A percentile compares a stretch with the other conserved stretches of the same genome.
Conservation (phyloP, 1,140 invertebrate species). For the Drosophila triauraria region DNA sequence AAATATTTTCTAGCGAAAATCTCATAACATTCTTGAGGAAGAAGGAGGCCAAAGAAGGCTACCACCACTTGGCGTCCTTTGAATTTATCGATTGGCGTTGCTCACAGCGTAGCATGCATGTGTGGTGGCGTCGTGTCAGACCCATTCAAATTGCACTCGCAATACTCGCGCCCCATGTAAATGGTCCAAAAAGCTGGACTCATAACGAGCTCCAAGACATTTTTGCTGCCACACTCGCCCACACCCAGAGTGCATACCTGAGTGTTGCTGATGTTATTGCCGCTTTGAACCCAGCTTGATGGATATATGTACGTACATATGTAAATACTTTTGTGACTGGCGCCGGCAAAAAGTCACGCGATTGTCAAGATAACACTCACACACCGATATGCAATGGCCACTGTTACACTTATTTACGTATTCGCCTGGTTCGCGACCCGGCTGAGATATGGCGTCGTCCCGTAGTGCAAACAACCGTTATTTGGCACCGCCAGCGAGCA, state of each 20-base stretch:
- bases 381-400: slow-evolving; percentile 13
- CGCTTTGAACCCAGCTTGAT: slow-evolving; percentile 38
- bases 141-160: slow-evolving; percentile 63
- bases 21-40: slow-evolving; percentile 18
- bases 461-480: slow-evolving; percentile 29
- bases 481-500: slow-evolving; percentile 27
- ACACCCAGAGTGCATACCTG: slow-evolving; percentile 1
- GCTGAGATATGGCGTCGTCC: neutral
- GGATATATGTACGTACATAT: slow-evolving; percentile 6
- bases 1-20: slow-evolving; percentile 25
- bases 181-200: slow-evolving; percentile 29
- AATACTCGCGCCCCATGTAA: slow-evolving; percentile 24
- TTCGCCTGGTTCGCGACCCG: neutral
- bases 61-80: slow-evolving; percentile 36
- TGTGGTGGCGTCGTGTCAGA: slow-evolving; percentile 23
- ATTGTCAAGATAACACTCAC: slow-evolving; percentile 53
- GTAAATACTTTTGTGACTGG: slow-evolving; percentile 5
- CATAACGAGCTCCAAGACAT: slow-evolving; percentile 18
- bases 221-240: slow-evolving; percentile 4
- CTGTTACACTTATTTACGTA: slow-evolving; percentile 30
- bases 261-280: slow-evolving; percentile 20
- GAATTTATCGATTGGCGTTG: slow-evolving; percentile 72
- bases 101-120: slow-evolving; percentile 31
- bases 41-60: slow-evolving; percentile 5
- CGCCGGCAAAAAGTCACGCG: slow-evolving; percentile 59